A percentile compares a stretch with the other conserved stretches of the same genome.
Evolutionary conservation across 2,113 vertebrate genomes (phyloP).

Genomic region (Seriola dumerili): DNA sequence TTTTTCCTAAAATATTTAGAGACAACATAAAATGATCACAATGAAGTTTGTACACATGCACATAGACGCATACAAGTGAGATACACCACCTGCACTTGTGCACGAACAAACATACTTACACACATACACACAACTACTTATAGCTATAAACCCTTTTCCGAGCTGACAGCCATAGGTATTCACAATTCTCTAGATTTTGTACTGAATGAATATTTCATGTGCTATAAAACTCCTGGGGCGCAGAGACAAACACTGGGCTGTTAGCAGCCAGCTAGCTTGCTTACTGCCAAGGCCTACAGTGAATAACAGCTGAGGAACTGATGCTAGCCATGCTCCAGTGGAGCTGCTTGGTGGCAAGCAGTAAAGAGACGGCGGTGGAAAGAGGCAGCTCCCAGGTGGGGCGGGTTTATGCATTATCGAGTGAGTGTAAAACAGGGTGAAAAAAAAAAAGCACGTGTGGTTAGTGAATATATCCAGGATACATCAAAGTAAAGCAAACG

Average conservation of each 20-base stretch:
- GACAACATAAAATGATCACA: background rate
- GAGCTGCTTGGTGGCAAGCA: slow-evolving; percentile 42
- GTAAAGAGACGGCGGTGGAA: slow-evolving; percentile 21
- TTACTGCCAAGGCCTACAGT: slow-evolving; percentile 51
- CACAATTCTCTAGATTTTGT: slow-evolving; percentile 46
- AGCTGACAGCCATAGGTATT: slow-evolving; percentile 31
- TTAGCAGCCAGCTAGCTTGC: slow-evolving; percentile 46
- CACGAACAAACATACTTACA: background rate
- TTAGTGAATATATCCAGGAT: slow-evolving; percentile 35
- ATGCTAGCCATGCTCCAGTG: slow-evolving; percentile 44
- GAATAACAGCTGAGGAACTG: slow-evolving; percentile 38
- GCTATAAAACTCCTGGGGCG: slow-evolving; percentile 45
- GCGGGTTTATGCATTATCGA: slow-evolving; percentile 49
- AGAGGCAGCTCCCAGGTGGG: slow-evolving; percentile 55
- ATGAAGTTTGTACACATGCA: background rate
- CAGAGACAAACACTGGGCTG: slow-evolving; percentile 45
- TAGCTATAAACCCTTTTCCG: background rate
- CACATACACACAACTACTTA: slow-evolving; percentile 4
- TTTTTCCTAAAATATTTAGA: background rate
- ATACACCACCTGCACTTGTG: background rate
- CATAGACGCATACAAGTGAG: background rate
- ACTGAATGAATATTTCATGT: slow-evolving; percentile 70
- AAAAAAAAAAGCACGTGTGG: background rate
- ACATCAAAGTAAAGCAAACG: slow-evolving; percentile 25
- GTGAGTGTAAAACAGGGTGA: slow-evolving; percentile 39